Conservation (phyloP, 2,888 invertebrate genomes). For the Mythimna lalbum region DNA sequence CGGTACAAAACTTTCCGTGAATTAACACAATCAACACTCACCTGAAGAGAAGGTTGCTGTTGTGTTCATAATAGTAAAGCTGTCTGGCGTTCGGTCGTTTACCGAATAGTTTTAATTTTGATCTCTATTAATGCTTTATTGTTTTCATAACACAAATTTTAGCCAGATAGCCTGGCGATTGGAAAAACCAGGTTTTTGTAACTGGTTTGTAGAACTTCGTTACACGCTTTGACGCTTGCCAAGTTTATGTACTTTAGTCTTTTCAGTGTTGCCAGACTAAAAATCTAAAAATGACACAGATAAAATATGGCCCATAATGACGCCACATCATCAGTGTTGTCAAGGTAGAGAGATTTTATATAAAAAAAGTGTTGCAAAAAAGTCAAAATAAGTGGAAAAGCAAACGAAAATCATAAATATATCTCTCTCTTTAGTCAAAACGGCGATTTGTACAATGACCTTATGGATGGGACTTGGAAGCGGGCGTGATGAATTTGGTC, state of each 20-base stretch:
- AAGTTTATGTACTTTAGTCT: conserved; percentile 26
- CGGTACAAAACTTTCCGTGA: conserved; percentile 21
- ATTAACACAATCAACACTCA: conserved; percentile 50
- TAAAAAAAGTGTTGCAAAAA: no score
- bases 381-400: no score
- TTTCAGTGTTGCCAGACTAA: conserved; percentile 25
- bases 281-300: conserved; percentile 23
- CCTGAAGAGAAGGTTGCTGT: conserved; percentile 67
- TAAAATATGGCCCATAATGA: neutral
- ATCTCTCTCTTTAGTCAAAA: no score
- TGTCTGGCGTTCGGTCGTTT: conserved; percentile 33
- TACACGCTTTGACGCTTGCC: conserved; percentile 20
- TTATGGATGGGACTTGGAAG: no score
- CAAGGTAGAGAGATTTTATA: no score
- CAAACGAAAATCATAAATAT: no score
- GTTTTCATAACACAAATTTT: conserved; percentile 46
- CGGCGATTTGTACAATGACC: no score
- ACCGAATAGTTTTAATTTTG: conserved; percentile 41
- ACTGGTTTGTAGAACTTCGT: conserved; percentile 29
- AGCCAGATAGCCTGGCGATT: conserved; percentile 40
- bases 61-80: conserved; percentile 69
- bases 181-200: conserved; percentile 18
- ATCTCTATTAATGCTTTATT: conserved; percentile 21
- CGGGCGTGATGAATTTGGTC: no score
- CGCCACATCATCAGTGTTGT: neutral